phyloP scores from a whole-genome alignment of 2,797 vertebrate species.

The Eulemur coronatus region DNA sequence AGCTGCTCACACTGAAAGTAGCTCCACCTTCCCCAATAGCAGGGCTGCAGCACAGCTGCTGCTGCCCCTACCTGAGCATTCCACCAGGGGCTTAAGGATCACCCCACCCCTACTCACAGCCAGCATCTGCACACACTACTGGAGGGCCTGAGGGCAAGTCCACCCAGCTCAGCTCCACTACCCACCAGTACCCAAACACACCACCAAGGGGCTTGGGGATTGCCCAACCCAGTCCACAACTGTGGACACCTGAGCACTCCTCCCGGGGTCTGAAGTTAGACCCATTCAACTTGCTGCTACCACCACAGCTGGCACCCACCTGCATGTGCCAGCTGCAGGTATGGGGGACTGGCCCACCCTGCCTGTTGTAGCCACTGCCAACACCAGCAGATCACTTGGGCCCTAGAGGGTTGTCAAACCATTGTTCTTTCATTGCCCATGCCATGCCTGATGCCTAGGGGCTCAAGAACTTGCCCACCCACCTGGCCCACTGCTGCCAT shows the following conservation, averaged over 20 bases:
- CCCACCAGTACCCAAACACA: not conserved
- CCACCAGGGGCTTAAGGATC: not conserved
- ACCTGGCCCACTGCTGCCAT: not conserved
- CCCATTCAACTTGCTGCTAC: not conserved
- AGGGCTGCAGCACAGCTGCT: not conserved
- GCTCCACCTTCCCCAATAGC: not conserved
- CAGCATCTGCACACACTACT: not conserved
- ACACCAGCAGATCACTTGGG: not conserved
- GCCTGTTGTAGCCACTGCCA: not conserved
- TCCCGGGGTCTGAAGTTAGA: not conserved
- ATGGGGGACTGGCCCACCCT: not conserved
- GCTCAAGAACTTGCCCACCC: not conserved
- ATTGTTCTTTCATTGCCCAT: not conserved
- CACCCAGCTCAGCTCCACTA: not conserved
- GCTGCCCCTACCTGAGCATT: not conserved
- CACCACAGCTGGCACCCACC: not conserved
- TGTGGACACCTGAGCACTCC: not conserved
- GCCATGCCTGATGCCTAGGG: not conserved
- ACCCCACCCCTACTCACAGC: not conserved
- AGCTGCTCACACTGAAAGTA: not conserved
- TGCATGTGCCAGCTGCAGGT: not conserved
- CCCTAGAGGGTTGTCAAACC: not conserved
- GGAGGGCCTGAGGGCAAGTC: not conserved
- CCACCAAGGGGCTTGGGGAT: not conserved
- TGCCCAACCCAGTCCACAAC: not conserved